Evolutionary conservation across 2,113 vertebrate species (phyloP).

Genomic region (Corythornis madagascariensis): DNA sequence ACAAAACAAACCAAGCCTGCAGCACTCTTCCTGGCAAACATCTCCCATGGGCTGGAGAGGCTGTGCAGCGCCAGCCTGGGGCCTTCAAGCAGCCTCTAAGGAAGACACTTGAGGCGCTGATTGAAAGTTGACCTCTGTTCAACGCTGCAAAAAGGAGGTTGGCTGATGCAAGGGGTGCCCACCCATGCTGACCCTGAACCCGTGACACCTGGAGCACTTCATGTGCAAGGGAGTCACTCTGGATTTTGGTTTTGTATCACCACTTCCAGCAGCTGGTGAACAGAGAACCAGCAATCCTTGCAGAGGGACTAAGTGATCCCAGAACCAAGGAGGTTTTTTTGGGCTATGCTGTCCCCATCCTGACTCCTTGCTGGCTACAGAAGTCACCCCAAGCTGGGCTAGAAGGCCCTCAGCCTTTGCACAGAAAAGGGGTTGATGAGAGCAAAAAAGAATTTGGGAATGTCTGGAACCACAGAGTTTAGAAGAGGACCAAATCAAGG

Average conservation of each 20-base stretch:
- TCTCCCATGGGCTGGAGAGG: background rate
- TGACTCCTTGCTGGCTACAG: background rate
- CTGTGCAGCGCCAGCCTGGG: background rate
- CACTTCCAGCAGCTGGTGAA: background rate
- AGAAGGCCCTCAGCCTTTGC: background rate
- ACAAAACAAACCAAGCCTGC: background rate
- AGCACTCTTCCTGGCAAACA: background rate
- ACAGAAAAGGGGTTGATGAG: background rate
- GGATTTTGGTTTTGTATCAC: background rate
- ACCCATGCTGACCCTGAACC: fast-evolving
- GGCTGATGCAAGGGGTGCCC: background rate
- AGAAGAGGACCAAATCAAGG: background rate
- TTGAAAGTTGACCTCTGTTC: background rate
- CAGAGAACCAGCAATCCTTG: background rate
- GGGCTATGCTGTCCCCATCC: background rate
- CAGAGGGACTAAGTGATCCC: background rate
- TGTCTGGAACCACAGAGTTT: background rate
- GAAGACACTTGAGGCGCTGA: background rate
- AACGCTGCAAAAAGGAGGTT: background rate
- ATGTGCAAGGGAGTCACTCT: background rate
- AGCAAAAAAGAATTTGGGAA: background rate
- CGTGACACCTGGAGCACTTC: fast-evolving
- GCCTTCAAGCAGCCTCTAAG: background rate
- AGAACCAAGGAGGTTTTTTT: background rate
- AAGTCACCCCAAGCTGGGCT: background rate